Conservation (phyloP, 2,888 invertebrate species). For the Acleris holmiana region DNA sequence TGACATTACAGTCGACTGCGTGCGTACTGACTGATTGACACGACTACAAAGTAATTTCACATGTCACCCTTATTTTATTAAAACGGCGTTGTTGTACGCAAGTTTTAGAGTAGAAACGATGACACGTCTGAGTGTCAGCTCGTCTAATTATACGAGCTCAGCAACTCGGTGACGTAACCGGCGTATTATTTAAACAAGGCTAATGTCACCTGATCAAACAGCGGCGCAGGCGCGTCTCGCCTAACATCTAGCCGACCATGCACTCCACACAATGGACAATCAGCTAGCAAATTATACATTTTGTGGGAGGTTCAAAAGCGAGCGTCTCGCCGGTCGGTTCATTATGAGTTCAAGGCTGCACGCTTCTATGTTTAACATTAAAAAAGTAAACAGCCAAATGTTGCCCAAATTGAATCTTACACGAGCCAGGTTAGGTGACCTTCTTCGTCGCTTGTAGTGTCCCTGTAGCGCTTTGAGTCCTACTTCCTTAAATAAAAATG, state of each 20-base stretch:
- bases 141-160: constrained; percentile 13
- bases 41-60: too few relatives aligned
- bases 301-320: constrained; percentile 58
- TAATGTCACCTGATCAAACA: constrained; percentile 43
- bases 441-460: background rate
- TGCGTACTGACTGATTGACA: too few relatives aligned
- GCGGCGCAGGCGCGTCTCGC: constrained; percentile 43
- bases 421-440: constrained; percentile 12
- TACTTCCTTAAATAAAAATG: too few relatives aligned
- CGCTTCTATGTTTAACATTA: constrained; percentile 38
- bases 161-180: constrained; percentile 24
- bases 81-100: too few relatives aligned
- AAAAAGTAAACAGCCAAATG: constrained; percentile 23
- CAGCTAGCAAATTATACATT: constrained; percentile 57
- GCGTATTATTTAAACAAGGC: constrained; percentile 21
- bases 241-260: constrained; percentile 47
- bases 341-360: constrained; percentile 65
- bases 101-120: too few relatives aligned
- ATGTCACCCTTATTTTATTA: too few relatives aligned
- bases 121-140: constrained; percentile 2
- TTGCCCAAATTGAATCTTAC: constrained; percentile 23
- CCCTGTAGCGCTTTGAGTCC: too few relatives aligned
- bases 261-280: constrained; percentile 57
- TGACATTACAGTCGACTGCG: too few relatives aligned
- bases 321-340: constrained; percentile 49